These are phyloP conservation scores for Mycetomoellerius zeteki DNA, from an alignment of 1,140 invertebrate species.

Conservation along the genomic window DNA sequence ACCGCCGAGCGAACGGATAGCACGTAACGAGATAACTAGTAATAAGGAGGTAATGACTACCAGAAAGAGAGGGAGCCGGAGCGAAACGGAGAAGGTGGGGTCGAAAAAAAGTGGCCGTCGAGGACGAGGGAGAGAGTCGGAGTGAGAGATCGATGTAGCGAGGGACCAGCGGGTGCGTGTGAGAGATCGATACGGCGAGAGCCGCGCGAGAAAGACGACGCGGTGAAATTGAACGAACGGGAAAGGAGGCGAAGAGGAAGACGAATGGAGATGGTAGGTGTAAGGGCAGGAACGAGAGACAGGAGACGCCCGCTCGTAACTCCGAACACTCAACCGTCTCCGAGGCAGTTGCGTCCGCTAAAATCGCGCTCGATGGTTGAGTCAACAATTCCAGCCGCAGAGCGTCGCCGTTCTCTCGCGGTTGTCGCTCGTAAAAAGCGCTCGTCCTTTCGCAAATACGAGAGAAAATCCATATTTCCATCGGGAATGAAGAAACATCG, in stretches of 20 bases:
- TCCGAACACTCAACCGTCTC: conserved; percentile 75
- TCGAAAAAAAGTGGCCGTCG: conserved; percentile 35
- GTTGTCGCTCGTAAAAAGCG: conserved; percentile 79
- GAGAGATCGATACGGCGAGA: conserved; percentile 35
- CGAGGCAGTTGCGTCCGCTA: conserved; percentile 76
- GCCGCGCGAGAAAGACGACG: conserved; percentile 61
- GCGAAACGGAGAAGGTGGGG: neutral
- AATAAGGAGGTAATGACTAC: conserved; percentile 82
- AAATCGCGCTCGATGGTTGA: conserved; percentile 78
- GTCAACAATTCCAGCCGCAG: conserved; percentile 78
- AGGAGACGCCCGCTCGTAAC: conserved; percentile 68
- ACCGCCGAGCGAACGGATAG: conserved; percentile 68
- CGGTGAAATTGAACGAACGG: conserved; percentile 25
- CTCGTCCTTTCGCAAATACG: conserved; percentile 62
- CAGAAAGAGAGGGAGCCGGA: conserved; percentile 50
- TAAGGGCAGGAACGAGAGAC: conserved; percentile 40
- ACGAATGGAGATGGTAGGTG: conserved; percentile 9
- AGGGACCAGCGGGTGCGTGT: neutral
- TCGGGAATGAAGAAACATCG: neutral
- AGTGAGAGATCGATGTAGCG: conserved; percentile 40
- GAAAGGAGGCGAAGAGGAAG: neutral
- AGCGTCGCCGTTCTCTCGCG: conserved; percentile 55
- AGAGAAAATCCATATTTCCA: conserved; percentile 75
- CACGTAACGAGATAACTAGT: conserved; percentile 82
- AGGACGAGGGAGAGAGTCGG: conserved; percentile 47